Base-by-base conservation (phyloP, 2,888 invertebrate species). In the Clusia tigrina region DNA sequence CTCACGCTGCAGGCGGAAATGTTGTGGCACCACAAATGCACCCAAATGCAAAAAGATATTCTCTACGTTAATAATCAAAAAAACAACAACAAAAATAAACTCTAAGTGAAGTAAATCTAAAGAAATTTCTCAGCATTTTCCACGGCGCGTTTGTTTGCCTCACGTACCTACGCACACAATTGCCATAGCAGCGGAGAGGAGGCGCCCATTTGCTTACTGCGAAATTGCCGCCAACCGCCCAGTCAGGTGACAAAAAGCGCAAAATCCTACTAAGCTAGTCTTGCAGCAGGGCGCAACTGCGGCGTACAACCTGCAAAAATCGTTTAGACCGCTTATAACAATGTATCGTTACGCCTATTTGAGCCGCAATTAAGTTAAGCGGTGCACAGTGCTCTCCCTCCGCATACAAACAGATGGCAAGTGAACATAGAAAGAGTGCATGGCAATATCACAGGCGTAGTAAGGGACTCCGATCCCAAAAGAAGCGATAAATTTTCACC, bases 291-390 rank as follows among this genome's bases (percentile, higher is more conserved):
- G 42, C 42, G n/a, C 6, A 48, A 48, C 5, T 18, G 23, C n/a
- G 54, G 57, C 62, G 57, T 58, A 51, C 52, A 52, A 38, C 56
- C 48, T 38, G 61, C 55, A 38, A 61, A 61, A 56, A 55, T 61
- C 48, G 61, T 38, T 48, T 51, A 25, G 38, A 48, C 62, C 65
- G 66, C 54, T 69, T 74, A 71, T 66, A 71, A 61, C 62, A 61
- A 62, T 71, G 70, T 66, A n/a, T n/a, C 67, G 71, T 65, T 71
- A 76, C 76, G 76, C 76, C 78, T 76, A 78, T 78, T 76, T 76
- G 71, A 68, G 71, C 71, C 69, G 69, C 74, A 78, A 76, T 78
- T 76, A 78, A 76, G 76, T 76, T 78, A 76, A 76, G 76, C 77
- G 78, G 76, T 76, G 75, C 71, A 76, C 12, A n/a, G 42, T 42